These are phyloP conservation scores for Andrena fulva DNA, from an alignment of 2,888 invertebrate genomes.

Conservation along the genomic window DNA sequence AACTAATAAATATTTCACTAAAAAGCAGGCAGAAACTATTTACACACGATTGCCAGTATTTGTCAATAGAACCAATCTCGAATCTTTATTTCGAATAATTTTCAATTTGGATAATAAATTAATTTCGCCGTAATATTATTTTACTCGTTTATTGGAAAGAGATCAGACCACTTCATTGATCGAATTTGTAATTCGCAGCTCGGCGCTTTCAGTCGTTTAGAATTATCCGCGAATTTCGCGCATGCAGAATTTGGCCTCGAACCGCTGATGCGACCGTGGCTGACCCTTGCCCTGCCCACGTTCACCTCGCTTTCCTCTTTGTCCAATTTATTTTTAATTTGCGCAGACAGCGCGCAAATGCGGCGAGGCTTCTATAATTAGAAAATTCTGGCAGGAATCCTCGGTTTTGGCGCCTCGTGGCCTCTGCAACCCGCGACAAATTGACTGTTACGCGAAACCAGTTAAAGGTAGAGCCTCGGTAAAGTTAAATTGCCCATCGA, in stretches of 20 bases:
- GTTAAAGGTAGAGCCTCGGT: conserved; percentile 1
- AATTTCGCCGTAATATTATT: too few relatives aligned
- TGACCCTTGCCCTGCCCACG: conserved; percentile 55
- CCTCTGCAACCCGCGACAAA: conserved; percentile 50
- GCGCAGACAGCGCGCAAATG: conserved; percentile 75
- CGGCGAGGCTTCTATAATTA: conserved; percentile 74
- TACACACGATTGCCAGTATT: too few relatives aligned
- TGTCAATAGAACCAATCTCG: too few relatives aligned
- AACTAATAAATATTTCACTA: too few relatives aligned
- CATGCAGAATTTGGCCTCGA: conserved; percentile 18
- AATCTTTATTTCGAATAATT: too few relatives aligned
- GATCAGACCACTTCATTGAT: background rate
- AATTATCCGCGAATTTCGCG: conserved; percentile 2
- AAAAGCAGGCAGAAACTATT: too few relatives aligned
- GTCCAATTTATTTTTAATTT: conserved; percentile 81
- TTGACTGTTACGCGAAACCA: conserved; percentile 50
- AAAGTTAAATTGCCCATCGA: conserved; percentile 19
- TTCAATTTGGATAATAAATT: too few relatives aligned
- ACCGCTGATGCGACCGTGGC: conserved; percentile 41
- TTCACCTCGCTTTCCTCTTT: conserved; percentile 69
- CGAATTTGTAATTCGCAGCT: background rate
- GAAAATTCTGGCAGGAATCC: conserved; percentile 65
- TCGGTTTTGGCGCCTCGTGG: conserved; percentile 44
- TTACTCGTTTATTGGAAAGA: background rate
- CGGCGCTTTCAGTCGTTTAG: background rate